phyloP scores from a whole-genome alignment of 2,113 vertebrate genomes.

The Bostrychus sinensis region DNA sequence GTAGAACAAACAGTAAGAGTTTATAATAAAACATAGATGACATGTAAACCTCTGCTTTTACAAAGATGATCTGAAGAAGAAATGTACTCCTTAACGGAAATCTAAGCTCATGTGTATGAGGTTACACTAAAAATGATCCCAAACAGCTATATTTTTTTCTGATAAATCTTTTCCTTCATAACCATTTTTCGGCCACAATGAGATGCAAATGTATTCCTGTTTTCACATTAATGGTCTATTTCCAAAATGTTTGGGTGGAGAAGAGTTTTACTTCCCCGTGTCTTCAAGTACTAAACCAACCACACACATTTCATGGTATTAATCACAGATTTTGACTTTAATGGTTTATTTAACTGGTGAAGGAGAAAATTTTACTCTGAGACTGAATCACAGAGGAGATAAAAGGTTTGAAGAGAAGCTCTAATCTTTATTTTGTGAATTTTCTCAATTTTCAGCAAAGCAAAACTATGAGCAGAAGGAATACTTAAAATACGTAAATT shows the following conservation, averaged over 20 bases:
- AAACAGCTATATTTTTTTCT: too few species aligned
- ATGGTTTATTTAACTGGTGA: neutral
- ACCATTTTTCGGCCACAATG: conserved; percentile 29
- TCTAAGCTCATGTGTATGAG: too few species aligned
- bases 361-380: neutral
- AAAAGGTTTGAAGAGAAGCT: neutral
- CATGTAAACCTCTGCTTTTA: too few species aligned
- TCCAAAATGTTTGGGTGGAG: conserved; percentile 22
- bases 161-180: too few species aligned
- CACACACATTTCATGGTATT: neutral
- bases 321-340: neutral
- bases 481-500: neutral
- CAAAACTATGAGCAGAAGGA: too few species aligned
- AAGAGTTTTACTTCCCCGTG: conserved; percentile 30
- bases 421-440: neutral
- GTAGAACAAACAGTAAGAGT: too few species aligned
- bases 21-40: too few species aligned
- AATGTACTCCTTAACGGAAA: too few species aligned
- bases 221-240: conserved; percentile 31
- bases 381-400: neutral
- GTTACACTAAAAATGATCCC: too few species aligned
- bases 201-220: conserved; percentile 48
- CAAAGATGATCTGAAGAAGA: too few species aligned
- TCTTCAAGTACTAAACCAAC: conserved; percentile 16
- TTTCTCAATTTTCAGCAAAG: neutral